A percentile compares a stretch with the other conserved stretches of the same genome.
Conservation (phyloP, 1,140 invertebrate genomes). For the Dinoponera quadriceps region DNA sequence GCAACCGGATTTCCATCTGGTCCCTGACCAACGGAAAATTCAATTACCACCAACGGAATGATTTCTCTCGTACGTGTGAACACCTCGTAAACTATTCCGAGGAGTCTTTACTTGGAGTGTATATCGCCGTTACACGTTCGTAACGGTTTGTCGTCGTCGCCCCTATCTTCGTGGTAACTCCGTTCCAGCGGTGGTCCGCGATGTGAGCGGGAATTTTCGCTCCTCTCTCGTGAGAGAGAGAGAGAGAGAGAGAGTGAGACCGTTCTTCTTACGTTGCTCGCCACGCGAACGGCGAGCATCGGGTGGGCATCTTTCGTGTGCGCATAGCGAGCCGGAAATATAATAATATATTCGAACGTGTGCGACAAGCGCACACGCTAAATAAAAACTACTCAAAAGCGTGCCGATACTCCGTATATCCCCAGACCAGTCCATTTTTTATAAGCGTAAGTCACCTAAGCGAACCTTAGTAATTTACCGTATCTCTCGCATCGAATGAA, state of each 20-base stretch:
- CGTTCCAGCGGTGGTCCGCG: too few species aligned
- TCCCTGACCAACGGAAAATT: too few species aligned
- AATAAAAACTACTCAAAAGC: neutral
- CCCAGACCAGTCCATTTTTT: slow-evolving; percentile 6
- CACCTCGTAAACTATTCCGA: too few species aligned
- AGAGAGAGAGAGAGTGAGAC: too few species aligned
- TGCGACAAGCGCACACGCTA: neutral
- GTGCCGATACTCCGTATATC: neutral
- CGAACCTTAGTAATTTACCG: neutral
- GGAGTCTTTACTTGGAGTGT: neutral
- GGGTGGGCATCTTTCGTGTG: neutral
- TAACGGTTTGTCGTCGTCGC: too few species aligned
- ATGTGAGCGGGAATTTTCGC: too few species aligned
- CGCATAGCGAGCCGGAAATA: neutral
- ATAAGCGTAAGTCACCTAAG: neutral
- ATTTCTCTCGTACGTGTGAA: too few species aligned
- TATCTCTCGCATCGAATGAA: neutral
- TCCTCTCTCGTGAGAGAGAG: too few species aligned
- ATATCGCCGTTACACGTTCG: too few species aligned
- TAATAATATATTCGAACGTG: neutral
- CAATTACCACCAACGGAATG: too few species aligned
- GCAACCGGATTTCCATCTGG: too few species aligned
- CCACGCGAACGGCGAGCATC: neutral
- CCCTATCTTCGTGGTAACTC: too few species aligned
- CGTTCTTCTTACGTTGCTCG: neutral